Conservation (phyloP, 2,888 invertebrate species). For the Ophion ventricosus region DNA sequence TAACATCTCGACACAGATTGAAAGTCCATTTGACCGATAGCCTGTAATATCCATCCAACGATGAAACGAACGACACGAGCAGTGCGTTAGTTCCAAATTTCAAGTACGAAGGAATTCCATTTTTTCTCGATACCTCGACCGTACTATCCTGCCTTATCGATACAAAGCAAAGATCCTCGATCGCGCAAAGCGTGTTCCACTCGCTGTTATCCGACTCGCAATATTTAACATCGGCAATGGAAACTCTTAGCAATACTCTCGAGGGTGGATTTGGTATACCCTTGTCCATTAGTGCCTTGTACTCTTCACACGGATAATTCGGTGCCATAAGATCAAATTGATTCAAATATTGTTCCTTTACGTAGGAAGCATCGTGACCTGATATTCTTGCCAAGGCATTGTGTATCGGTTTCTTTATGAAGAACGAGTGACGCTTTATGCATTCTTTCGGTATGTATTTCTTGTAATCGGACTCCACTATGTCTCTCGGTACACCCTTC, state of each 20-base stretch:
- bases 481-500: conserved; percentile 87
- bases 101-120: conserved; percentile 91
- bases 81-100: conserved; percentile 88
- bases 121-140: conserved; percentile 90
- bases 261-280: conserved; percentile 88
- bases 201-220: conserved; percentile 70
- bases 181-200: conserved; percentile 86
- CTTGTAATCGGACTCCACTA: conserved; percentile 91
- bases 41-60: conserved; percentile 94
- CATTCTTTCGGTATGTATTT: conserved; percentile 93
- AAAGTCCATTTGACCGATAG: conserved; percentile 94
- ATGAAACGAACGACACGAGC: conserved; percentile 91
- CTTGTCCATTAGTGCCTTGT: conserved; percentile 87
- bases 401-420: conserved; percentile 90
- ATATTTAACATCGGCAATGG: conserved; percentile 79
- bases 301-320: conserved; percentile 92
- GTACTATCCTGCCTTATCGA: conserved; percentile 89
- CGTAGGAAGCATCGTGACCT: conserved; percentile 87
- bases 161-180: conserved; percentile 93
- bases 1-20: conserved; percentile 92
- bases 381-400: conserved; percentile 86
- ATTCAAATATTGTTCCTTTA: conserved; percentile 92
- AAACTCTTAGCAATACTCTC: conserved; percentile 86
- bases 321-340: conserved; percentile 92
- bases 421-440: conserved; percentile 89